phyloP scores from a whole-genome alignment of 2,797 vertebrate species.

The Eutrigla gurnardus region DNA sequence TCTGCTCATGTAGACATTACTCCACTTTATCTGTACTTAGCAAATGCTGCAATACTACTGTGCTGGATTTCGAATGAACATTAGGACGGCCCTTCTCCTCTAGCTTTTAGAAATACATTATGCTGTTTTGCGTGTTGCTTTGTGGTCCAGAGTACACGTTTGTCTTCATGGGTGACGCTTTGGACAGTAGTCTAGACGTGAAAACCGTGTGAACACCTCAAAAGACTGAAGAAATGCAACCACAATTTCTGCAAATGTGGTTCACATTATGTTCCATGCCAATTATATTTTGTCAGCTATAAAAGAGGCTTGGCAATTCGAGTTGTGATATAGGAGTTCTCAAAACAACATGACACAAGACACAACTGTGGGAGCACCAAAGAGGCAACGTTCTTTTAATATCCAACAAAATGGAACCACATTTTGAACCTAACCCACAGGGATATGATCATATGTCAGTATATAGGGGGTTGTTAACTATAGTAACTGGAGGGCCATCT shows the following conservation, averaged over 20 bases:
- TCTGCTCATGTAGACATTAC: too few relatives aligned
- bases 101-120: neutral
- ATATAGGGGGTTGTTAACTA: neutral
- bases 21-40: too few relatives aligned
- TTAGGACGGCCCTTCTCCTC: neutral
- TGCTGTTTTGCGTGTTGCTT: neutral
- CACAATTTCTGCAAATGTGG: slow-evolving; percentile 37
- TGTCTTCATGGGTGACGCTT: neutral
- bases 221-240: slow-evolving; percentile 28
- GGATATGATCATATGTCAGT: neutral
- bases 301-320: slow-evolving; percentile 26
- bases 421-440: neutral
- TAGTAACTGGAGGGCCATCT: neutral
- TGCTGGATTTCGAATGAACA: neutral
- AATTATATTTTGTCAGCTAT: slow-evolving; percentile 48
- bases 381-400: slow-evolving; percentile 3
- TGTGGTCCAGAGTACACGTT: neutral
- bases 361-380: neutral
- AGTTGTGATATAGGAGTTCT: slow-evolving; percentile 34
- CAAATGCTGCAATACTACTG: too few relatives aligned
- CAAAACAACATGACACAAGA: slow-evolving; percentile 24
- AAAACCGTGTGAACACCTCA: slow-evolving; percentile 21
- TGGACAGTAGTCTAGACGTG: neutral
- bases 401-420: neutral
- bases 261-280: slow-evolving; percentile 35